These are phyloP conservation scores for Cephus sareptanus DNA, from an alignment of 2,888 invertebrate genomes.

Conservation along the genomic window DNA sequence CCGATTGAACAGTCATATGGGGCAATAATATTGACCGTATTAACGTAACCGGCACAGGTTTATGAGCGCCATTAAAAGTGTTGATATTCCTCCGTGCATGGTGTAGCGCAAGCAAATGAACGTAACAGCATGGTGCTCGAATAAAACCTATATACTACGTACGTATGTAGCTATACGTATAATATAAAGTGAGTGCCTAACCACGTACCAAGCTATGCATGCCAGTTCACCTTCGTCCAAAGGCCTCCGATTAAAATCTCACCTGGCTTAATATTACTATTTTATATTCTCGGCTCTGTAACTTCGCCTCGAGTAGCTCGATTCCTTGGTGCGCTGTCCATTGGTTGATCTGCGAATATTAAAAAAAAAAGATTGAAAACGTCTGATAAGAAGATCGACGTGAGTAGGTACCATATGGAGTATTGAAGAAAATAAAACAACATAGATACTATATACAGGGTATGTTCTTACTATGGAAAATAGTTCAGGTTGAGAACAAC, in stretches of 20 bases:
- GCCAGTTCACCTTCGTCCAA: constrained; percentile 52
- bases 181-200: constrained; percentile 4
- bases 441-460: background rate
- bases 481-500: background rate
- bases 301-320: background rate
- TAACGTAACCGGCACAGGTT: constrained; percentile 42
- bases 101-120: constrained; percentile 1
- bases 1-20: constrained; percentile 35
- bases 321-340: background rate
- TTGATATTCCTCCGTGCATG: constrained; percentile 38
- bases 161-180: background rate
- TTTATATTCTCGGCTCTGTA: constrained; percentile 30
- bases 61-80: constrained; percentile 51
- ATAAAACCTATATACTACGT: background rate
- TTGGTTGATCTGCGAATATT: background rate
- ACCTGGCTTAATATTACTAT: constrained; percentile 56
- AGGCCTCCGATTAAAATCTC: constrained; percentile 54
- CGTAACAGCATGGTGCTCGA: background rate
- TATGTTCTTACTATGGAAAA: background rate
- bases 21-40: constrained; percentile 43
- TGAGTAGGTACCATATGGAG: background rate
- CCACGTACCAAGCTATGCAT: constrained; percentile 39
- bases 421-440: background rate
- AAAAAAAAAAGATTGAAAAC: background rate
- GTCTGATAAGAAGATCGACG: background rate